Evolutionary conservation across 2,888 invertebrate species (phyloP), one percentile per base, ranked within the genome.

Genomic region (Drosophila putrida): DNA sequence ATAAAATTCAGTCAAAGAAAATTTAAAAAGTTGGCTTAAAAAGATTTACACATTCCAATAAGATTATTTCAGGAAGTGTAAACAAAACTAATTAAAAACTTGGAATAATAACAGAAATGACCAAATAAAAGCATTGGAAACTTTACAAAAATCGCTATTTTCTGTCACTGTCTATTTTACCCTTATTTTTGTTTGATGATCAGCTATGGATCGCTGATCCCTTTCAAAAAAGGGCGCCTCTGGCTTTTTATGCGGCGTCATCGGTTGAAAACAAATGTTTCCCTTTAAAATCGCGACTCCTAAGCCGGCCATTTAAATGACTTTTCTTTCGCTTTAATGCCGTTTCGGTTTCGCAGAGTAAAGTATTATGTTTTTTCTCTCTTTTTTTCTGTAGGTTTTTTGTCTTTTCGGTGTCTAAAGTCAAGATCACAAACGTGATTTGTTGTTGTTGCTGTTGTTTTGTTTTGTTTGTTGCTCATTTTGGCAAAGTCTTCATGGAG

Each of bases 351-450:
- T 68, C 49, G 61, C 46, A n/a, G 55, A 58, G 66, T 78, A 64
- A 41, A 57, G 36, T 44, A 60, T 79, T 62, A 35, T 60, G 50
- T 69, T 60, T 53, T 50, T 59, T 49, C n/a, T 27, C 44, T n/a
- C 9, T 46, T 49, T 63, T 68, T 44, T 61, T 63, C 35, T 49
- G 65, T 51, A 58, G 47, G 55, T 58, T 69, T 61, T 55, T 54
- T 63, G 65, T 72, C 49, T 54, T 61, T 69, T 71, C 44, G 63
- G 80, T 80, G 78, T 78, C 88, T 82, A 84, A 88, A 84, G 83
- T 84, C 88, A 84, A 84, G 83, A 84, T 88, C 83, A 82, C 87
- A 84, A 88, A 80, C 83, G 83, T 86, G 83, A 84, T 88, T 84
- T 88, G 75, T 82, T 69, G 53, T 65, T 75, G 71, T 64, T 72